Conservation (phyloP, 1,140 invertebrate genomes). For the Brachionus sp. region DNA sequence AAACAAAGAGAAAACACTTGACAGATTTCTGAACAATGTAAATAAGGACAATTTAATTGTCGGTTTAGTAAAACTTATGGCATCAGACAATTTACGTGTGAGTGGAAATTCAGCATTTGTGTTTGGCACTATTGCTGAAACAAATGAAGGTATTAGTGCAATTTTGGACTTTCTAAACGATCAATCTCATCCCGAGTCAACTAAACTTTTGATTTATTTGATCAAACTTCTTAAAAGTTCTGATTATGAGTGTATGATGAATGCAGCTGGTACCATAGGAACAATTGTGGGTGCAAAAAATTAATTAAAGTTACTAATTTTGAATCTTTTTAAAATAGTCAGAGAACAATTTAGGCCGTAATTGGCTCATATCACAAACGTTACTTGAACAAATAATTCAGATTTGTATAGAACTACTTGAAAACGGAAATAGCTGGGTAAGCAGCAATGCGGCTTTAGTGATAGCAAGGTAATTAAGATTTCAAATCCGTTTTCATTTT, state of each 20-base stretch:
- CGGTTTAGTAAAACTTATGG: constrained; percentile 54
- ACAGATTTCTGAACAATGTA: constrained; percentile 54
- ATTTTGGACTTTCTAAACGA: constrained; percentile 53
- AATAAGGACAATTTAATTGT: constrained; percentile 58
- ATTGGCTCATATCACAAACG: constrained; percentile 54
- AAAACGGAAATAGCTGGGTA: constrained; percentile 56
- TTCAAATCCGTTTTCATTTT: too few species aligned
- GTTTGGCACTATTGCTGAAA: constrained; percentile 57
- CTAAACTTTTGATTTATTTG: constrained; percentile 53
- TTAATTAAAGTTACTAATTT: not conserved
- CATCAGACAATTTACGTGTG: constrained; percentile 54
- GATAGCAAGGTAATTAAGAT: constrained; percentile 52
- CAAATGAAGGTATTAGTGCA: constrained; percentile 52
- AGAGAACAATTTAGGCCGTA: constrained; percentile 54
- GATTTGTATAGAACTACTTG: constrained; percentile 52
- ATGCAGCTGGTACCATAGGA: constrained; percentile 60
- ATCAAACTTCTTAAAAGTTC: constrained; percentile 55
- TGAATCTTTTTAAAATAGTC: constrained; percentile 49
- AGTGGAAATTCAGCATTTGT: constrained; percentile 59
- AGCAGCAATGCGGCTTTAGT: constrained; percentile 59
- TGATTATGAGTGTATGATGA: constrained; percentile 59
- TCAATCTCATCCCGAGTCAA: constrained; percentile 48
- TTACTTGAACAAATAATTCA: constrained; percentile 53
- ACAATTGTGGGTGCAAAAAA: constrained; percentile 52
- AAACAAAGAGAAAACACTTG: constrained; percentile 55